Base-by-base conservation (phyloP, 2,113 vertebrate species). In the Etheostoma spectabile region DNA sequence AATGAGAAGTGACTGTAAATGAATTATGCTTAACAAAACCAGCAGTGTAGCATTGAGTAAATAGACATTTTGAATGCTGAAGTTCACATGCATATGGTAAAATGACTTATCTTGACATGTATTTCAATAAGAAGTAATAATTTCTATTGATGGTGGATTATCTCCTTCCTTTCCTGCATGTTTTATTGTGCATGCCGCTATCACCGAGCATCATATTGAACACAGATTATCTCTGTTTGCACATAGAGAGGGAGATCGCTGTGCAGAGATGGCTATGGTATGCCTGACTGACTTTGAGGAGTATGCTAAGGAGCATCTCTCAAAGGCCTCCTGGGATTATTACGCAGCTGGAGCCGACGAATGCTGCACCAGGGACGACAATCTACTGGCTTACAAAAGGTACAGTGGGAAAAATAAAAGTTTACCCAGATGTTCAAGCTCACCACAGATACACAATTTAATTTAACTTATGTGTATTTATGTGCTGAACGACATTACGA, bases 201-300 rank as follows among this genome's bases (percentile, higher is more conserved):
- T 66, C 19, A 57, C 11, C 11, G 16, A 57, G 27, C 0, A 11
- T 46, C 14, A 21, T 16, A 48, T 1, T 72, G 4, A 60, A 21
- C 30, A n/a, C 27, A 8, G 38, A 7, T 48, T 13, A 1, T 14
- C 5, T 62, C 0, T 79, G 46, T 51, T 42, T 10, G 53, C 65
- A 46, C 60, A 8, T 75, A 92, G 96, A 89, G 94, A 95, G 55
- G 84, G 84, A 61, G 82, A 64, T 15, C 83, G 24, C 72, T 93
- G 94, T 83, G 94, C 66, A 5, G 94, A 95, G 82, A 98, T 98
- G 97, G 59, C 96, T 27, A 93, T 97, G 94, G 95, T 97, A 16
- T 99, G 97, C 87, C 86, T 99, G 80, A 95, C 94, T n/a, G 98
- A 99, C 87, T 99, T 97, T 0, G 96, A 97, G 91, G 94, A 92